A percentile compares a stretch with the other conserved stretches of the same genome.
Conservation (phyloP, 2,113 vertebrate species). For the Syngnathoides biaculeatus region DNA sequence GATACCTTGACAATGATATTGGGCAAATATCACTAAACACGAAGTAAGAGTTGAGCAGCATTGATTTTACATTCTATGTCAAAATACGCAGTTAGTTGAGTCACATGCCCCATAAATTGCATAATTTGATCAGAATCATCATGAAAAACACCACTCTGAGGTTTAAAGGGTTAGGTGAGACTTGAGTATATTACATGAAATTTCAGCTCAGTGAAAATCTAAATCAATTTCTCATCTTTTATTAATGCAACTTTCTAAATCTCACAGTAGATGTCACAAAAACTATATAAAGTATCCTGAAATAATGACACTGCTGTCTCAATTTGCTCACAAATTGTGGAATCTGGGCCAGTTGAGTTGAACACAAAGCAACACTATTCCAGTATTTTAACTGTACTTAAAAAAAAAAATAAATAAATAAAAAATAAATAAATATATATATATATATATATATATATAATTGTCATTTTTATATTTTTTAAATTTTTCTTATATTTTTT, state of each 20-base stretch:
- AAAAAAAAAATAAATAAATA: too few relatives aligned
- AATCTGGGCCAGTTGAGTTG: too few relatives aligned
- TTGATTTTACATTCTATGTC: background rate
- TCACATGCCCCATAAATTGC: background rate
- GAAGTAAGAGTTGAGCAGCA: background rate
- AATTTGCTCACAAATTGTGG: too few relatives aligned
- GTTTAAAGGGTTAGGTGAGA: background rate
- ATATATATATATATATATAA: too few relatives aligned
- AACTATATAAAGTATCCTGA: too few relatives aligned
- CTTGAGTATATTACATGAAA: background rate
- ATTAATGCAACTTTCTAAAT: background rate
- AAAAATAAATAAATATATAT: too few relatives aligned
- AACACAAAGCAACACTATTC: too few relatives aligned
- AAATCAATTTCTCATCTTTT: background rate
- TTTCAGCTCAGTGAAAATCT: background rate
- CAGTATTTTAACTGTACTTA: too few relatives aligned
- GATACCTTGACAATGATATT: slow-evolving; percentile 74
- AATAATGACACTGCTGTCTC: too few relatives aligned
- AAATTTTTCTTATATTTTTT: too few relatives aligned
- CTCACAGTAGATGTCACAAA: too few relatives aligned
- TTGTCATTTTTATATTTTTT: too few relatives aligned
- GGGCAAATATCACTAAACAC: background rate
- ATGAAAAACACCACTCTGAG: background rate
- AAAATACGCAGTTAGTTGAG: background rate
- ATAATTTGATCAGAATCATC: background rate